phyloP scores from a whole-genome alignment of 1,140 invertebrate species.

The Heliconius himera region DNA sequence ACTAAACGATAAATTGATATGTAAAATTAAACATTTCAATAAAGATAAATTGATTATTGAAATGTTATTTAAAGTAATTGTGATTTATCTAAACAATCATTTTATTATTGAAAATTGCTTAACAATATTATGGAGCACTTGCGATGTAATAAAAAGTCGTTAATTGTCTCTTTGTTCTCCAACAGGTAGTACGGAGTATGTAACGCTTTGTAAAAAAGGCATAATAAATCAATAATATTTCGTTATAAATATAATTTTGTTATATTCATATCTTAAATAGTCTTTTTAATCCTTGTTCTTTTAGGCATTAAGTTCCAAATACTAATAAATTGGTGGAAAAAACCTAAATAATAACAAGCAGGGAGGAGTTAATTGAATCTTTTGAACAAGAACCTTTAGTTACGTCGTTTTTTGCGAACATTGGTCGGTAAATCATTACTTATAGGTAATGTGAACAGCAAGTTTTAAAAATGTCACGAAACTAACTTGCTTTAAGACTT shows the following conservation, averaged over 20 bases:
- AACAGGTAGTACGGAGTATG: not conserved
- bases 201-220: not conserved
- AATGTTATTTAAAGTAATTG: not conserved
- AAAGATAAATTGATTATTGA: not conserved
- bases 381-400: not conserved
- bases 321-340: not conserved
- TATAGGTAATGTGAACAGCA: not conserved
- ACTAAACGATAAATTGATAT: not conserved
- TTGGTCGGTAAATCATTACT: not conserved
- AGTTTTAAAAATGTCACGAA: not conserved
- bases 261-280: too few species aligned
- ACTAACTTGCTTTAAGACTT: conserved; percentile 2
- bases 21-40: too few species aligned
- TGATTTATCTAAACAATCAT: not conserved
- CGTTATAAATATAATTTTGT: too few species aligned
- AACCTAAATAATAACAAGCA: not conserved
- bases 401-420: not conserved
- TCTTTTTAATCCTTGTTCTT: not conserved
- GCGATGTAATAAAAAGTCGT: not conserved
- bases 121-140: not conserved
- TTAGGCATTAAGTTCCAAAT: not conserved
- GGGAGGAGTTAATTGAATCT: not conserved
- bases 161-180: not conserved
- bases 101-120: not conserved
- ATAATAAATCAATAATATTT: too few species aligned